Conservation (phyloP, 2,113 vertebrate genomes). For the Amphiprion ocellaris region DNA sequence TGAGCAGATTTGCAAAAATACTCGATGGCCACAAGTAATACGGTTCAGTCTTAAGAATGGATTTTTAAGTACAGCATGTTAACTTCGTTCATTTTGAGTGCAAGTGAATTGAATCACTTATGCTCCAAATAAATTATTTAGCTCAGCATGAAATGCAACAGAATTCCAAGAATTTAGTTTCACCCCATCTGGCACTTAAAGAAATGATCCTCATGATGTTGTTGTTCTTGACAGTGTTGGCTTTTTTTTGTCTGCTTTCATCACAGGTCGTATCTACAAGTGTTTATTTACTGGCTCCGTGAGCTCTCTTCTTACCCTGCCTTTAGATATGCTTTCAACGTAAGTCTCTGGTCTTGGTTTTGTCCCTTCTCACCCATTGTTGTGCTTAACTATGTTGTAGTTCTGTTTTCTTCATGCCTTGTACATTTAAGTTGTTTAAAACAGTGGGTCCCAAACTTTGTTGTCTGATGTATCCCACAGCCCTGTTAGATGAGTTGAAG, state of each 20-base stretch:
- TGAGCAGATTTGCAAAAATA: not conserved
- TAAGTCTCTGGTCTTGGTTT: conserved; percentile 83
- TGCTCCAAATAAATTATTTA: not conserved
- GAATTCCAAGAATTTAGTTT: not conserved
- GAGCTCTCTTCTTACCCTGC: conserved; percentile 97
- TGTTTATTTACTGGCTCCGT: conserved; percentile 99
- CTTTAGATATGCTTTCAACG: conserved; percentile 98
- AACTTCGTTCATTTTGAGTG: not conserved
- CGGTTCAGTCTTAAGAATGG: not conserved
- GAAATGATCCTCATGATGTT: not conserved
- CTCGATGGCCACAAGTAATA: not conserved
- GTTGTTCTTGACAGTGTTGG: not conserved
- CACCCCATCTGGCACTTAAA: not conserved
- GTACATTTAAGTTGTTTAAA: too few species aligned
- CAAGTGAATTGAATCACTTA: too few species aligned
- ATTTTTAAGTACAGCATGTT: not conserved
- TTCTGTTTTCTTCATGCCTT: not conserved
- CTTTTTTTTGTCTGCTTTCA: conserved; percentile 38
- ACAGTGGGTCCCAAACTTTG: too few species aligned
- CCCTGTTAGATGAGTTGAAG: too few species aligned
- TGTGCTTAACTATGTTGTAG: not conserved
- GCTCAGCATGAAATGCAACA: not conserved
- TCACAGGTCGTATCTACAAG: conserved; percentile 96
- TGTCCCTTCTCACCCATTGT: not conserved
- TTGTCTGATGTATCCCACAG: too few species aligned